Base-by-base conservation (phyloP, 2,113 vertebrate genomes). In the Rhipidura dahli region DNA sequence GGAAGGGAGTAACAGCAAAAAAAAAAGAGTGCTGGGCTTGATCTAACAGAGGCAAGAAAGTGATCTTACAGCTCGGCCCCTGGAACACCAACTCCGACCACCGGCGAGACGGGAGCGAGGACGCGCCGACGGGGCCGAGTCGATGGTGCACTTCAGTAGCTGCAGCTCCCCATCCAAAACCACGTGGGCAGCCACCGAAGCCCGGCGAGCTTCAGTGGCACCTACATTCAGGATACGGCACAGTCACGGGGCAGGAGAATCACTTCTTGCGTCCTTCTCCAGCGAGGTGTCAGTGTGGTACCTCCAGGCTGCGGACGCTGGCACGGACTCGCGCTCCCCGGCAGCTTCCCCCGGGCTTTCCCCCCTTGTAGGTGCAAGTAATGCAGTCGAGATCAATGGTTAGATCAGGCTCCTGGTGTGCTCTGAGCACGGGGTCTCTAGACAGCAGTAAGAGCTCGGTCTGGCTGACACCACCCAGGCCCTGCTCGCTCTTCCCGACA, bases 131-230 rank as follows among this genome's bases (percentile, higher is more conserved):
- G 42, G 45, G 47, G 92, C 81, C 37, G 49, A 50, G 96, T 94
- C 26, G 4, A 69, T 6, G 78, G 80, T 64, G 79, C 78, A 8
- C 37, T 20, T 35, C 63, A 91, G 80, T 33, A 77, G 79, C 94
- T 75, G 97, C 91, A 95, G 95, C 91, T 96, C 95, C 94, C 96
- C 93, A 64, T 82, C 87, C 94, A 83, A 11, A 92, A 83, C 86
- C 83, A 70, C 64, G 76, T 2, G 86, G 80, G 96, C 87, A 51
- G 63, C 87, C 88, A 82, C 81, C 63, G 8, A 47, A 80, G 89
- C 96, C 80, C 27, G 3, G 60, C 26, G 27, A 89, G 92, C 88
- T 97, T 76, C 40, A 51, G 95, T 15, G 30, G 57, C 65, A 18
- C 93, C 96, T 95, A 93, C 95, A 81, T 94, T 94, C 96, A 96